Base-by-base conservation (phyloP, 2,113 vertebrate genomes). In the Aramus guarauna region DNA sequence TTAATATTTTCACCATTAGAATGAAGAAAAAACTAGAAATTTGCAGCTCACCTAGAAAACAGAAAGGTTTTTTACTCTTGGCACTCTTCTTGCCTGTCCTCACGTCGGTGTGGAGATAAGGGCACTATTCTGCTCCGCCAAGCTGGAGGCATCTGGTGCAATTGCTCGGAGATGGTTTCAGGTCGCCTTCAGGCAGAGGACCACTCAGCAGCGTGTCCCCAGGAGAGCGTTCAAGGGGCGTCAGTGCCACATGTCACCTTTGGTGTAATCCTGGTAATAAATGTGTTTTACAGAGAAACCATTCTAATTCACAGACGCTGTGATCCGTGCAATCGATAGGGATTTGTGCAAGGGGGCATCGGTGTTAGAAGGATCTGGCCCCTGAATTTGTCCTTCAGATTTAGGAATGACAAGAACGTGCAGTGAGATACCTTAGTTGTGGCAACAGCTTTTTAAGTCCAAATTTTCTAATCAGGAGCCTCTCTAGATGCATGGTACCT, bases 81-180 rank as follows among this genome's bases (percentile, higher is more conserved):
- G 56, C 0, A 2, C 13, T 47, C 7, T 24, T 92, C 30, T 55
- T 66, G 9, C 24, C 15, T 92, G 64, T 86, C 17, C 13, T 45
- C 41, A 24, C 0, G 0, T 62, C 5, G 6, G 0, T 7, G 11
- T 37, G 50, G n/a, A 60, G 34, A 26, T 0, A 20, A 36, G 18
- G 2, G 0, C 13, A 1, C 17, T 39, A 9, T 41, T 85, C 21
- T 68, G 55, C 17, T 86, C 20, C 1, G 36, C 43, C 37, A 59
- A n/a, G 34, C 22, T 29, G n/a, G 12, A 76, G n/a, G 6, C 9
- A 7, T 36, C 47, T 34, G 43, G 23, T 66, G 47, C 18, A 4
- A 27, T 5, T 71, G 26, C 62, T 88, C 18, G 29, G 55, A 62
- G 43, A 5, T 17, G 13, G 18, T 37, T 82, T 78, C 21, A 36